Conservation (phyloP, 1,140 invertebrate genomes). For the Zelostemma sp. region DNA sequence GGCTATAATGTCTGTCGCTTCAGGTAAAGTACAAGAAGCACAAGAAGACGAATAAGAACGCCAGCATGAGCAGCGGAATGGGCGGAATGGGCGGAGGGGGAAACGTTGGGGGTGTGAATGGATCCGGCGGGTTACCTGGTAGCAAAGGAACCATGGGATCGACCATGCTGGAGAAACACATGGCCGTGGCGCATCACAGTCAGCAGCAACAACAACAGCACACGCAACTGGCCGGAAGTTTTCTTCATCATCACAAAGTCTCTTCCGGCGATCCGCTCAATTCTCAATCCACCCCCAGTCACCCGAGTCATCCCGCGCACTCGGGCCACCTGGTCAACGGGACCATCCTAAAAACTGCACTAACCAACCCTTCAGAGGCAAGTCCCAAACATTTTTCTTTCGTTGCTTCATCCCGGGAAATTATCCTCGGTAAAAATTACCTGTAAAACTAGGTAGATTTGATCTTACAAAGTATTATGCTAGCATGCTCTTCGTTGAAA, state of each 20-base stretch:
- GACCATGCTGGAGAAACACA: constrained; percentile 70
- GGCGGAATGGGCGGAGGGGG: constrained; percentile 60
- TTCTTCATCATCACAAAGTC: constrained; percentile 66
- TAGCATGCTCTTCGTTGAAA: too few relatives aligned
- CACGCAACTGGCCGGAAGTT: constrained; percentile 56
- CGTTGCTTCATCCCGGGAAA: too few relatives aligned
- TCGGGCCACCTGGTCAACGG: constrained; percentile 85
- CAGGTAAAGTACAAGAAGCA: constrained; percentile 98
- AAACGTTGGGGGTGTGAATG: constrained; percentile 64
- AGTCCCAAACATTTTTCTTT: constrained; percentile 42
- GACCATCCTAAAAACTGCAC: constrained; percentile 92
- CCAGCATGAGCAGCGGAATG: constrained; percentile 68
- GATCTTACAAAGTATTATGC: too few relatives aligned
- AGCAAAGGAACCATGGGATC: constrained; percentile 67
- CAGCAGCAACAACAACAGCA: constrained; percentile 62
- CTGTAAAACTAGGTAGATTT: too few relatives aligned
- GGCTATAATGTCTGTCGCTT: too few relatives aligned
- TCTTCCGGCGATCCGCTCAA: constrained; percentile 65
- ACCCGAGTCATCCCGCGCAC: constrained; percentile 63
- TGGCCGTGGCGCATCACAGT: constrained; percentile 64
- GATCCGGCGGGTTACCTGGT: constrained; percentile 56
- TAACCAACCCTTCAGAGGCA: constrained; percentile 92
- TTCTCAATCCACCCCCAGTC: constrained; percentile 64
- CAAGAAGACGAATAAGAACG: constrained; percentile 81
- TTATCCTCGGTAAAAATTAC: too few relatives aligned